Evolutionary conservation across 2,888 invertebrate species (phyloP), one percentile per base, ranked within the genome.

Genomic region (Hirtodrosophila alboralis): DNA sequence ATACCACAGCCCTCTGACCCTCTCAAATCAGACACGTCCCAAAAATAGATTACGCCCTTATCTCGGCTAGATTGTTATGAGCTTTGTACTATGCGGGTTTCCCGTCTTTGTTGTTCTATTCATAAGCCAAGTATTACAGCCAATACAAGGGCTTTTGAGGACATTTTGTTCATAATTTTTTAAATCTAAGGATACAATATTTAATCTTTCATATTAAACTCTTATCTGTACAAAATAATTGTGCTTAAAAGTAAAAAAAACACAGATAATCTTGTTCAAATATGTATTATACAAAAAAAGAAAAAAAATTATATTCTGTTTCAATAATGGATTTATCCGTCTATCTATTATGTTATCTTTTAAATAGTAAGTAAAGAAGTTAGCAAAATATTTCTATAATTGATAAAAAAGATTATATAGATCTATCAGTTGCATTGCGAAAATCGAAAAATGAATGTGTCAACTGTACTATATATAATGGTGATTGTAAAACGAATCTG

Each of bases 61-160:
- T 61, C 54, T n/a, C n/a, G n/a, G 1, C 23, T 18, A 0, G 6
- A 4, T n/a, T 21, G 13, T 21, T 9, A 8, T 43, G 47, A 56
- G 21, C 67, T 68, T 67, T 62, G 66, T 43, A 54, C 54, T 23
- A 8, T 16, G 16, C 53, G 67, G 67, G 47, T 51, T 67, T 62
- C 67, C 67, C 69, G 44, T 5, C 38, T 21, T 23, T n/a, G 4
- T 14, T 40, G 47, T n/a, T 41, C 4, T 30, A 47, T 41, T 58
- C 37, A 28, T n/a, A n/a, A n/a, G n/a, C n/a, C n/a, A n/a, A n/a
- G n/a, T n/a, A n/a, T n/a, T n/a, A n/a, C n/a, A n/a, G n/a, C n/a
- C n/a, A n/a, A n/a, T n/a, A n/a, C n/a, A n/a, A n/a, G n/a, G n/a
- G n/a, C n/a, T n/a, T n/a, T n/a, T n/a, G n/a, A n/a, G n/a, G n/a